Evolutionary conservation across 2,888 invertebrate species (phyloP).

Genomic region (Fragum fragum): DNA sequence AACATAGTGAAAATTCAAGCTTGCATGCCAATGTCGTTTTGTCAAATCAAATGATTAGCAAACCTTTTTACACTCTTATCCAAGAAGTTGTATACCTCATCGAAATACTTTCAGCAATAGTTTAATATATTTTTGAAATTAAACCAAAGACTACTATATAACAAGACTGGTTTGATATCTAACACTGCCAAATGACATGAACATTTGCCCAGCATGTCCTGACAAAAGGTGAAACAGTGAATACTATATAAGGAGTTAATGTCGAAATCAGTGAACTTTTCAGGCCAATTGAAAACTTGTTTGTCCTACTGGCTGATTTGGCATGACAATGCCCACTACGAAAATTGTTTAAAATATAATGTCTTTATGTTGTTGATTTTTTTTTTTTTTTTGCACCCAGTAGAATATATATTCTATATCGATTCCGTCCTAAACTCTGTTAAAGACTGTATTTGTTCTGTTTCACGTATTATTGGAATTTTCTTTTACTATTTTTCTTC

Average conservation of each 20-base stretch:
- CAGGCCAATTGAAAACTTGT: too few relatives aligned
- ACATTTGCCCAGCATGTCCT: too few relatives aligned
- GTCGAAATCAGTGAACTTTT: too few relatives aligned
- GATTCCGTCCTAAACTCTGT: conserved; percentile 49
- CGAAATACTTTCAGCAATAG: too few relatives aligned
- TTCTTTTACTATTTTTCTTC: conserved; percentile 38
- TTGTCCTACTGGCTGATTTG: too few relatives aligned
- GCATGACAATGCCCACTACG: background rate
- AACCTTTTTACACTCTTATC: background rate
- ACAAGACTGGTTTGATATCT: too few relatives aligned
- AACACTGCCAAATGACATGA: too few relatives aligned
- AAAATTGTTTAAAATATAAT: background rate
- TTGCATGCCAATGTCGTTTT: background rate
- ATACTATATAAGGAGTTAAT: too few relatives aligned
- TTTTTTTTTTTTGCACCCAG: conserved; percentile 4
- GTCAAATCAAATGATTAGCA: background rate
- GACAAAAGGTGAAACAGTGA: too few relatives aligned
- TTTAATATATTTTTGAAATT: too few relatives aligned
- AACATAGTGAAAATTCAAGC: too few relatives aligned
- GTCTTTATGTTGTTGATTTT: conserved; percentile 3
- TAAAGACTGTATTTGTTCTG: conserved; percentile 44
- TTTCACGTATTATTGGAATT: conserved; percentile 42
- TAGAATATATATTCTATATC: background rate
- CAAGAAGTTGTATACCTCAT: background rate
- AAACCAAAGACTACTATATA: too few relatives aligned